Percentiles rank a stretch among this genome's conserved stretches.
Conservation (phyloP, 2,888 invertebrate genomes). For the Serrognathus titanus region DNA sequence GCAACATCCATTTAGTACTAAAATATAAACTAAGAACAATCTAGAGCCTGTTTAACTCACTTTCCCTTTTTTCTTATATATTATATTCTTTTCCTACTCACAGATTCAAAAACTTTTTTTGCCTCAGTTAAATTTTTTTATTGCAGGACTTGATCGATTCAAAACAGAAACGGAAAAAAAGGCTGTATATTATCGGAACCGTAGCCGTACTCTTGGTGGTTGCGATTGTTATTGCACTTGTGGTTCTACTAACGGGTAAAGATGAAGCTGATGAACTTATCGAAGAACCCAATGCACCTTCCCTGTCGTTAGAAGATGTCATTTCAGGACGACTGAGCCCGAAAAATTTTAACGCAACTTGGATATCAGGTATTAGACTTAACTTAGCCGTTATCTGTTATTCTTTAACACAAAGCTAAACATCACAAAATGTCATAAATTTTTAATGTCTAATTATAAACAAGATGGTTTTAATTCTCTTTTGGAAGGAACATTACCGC, state of each 20-base stretch:
- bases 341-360: conserved; percentile 73
- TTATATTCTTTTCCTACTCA: no score
- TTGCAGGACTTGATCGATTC: conserved; percentile 61
- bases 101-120: no score
- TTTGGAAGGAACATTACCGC: no score
- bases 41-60: no score
- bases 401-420: no score
- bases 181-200: conserved; percentile 53
- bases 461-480: no score
- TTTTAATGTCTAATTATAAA: no score
- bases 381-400: no score
- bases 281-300: conserved; percentile 32
- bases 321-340: conserved; percentile 65
- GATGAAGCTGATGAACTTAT: conserved; percentile 21
- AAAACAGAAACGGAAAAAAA: conserved; percentile 54
- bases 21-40: no score
- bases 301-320: conserved; percentile 67
- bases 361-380: conserved; percentile 65
- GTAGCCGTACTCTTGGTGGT: conserved; percentile 56
- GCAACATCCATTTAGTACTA: no score
- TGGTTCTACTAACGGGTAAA: conserved; percentile 31
- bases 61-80: no score
- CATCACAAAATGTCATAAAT: no score
- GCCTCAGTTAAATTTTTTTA: conserved; percentile 2
- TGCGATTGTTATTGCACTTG: conserved; percentile 59